These are phyloP conservation scores for Porites australiensis DNA, from an alignment of 64 coral and sea anemone species.

Conservation along the genomic window DNA sequence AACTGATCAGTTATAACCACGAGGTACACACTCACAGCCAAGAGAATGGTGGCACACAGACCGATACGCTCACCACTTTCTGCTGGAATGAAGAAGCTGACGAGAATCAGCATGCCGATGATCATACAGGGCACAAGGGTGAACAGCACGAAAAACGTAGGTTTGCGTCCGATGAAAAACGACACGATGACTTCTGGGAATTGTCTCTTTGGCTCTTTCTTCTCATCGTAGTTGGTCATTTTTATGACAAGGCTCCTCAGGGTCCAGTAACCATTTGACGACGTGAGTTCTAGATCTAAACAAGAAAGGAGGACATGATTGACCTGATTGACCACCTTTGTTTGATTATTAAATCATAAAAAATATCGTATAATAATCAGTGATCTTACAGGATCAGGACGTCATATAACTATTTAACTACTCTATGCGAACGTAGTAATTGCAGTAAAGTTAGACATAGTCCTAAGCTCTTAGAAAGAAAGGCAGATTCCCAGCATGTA, in stretches of 20 bases:
- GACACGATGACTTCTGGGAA: constrained; percentile 16
- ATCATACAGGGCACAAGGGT: constrained; percentile 69
- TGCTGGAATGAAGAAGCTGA: constrained; percentile 69
- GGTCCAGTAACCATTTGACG: constrained; percentile 44
- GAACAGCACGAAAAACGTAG: constrained; percentile 60
- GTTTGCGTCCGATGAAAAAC: constrained; percentile 37
- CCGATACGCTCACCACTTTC: constrained; percentile 80
- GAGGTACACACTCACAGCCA: constrained; percentile 80
- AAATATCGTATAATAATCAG: no score
- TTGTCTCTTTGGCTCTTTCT: no score
- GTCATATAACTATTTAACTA: no score
- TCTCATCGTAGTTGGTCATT: not conserved
- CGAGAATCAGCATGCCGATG: constrained; percentile 59
- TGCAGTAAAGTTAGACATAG: no score
- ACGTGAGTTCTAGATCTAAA: constrained; percentile 23
- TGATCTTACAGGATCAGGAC: no score
- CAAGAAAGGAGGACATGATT: not conserved
- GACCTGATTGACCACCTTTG: no score
- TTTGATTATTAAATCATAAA: no score
- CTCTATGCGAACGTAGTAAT: no score
- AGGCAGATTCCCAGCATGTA: not conserved
- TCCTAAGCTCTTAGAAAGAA: no score
- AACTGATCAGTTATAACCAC: constrained; percentile 63
- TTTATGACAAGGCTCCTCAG: constrained; percentile 2
- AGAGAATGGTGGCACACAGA: constrained; percentile 70